These are phyloP conservation scores for Tretioscincus oriximinensis DNA, from an alignment of 2,113 vertebrate species.

Conservation along the genomic window DNA sequence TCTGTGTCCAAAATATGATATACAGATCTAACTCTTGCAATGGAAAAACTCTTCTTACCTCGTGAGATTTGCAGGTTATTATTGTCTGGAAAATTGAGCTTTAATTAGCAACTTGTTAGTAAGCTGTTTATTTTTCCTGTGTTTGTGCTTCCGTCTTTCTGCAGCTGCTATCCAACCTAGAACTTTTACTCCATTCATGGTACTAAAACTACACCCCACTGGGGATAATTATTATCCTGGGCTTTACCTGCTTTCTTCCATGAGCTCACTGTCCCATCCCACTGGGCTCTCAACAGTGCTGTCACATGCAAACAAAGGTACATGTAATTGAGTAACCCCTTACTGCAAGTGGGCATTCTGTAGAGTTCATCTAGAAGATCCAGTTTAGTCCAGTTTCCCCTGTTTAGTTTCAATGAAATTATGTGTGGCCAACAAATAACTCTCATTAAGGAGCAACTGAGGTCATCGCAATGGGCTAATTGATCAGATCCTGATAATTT, in stretches of 20 bases:
- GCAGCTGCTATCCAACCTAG: conserved; percentile 6
- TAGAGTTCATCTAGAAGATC: neutral
- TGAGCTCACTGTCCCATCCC: conserved; percentile 28
- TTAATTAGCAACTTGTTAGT: conserved; percentile 36
- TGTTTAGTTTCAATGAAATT: neutral
- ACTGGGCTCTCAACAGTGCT: neutral
- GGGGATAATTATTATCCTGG: conserved; percentile 11
- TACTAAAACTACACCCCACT: conserved; percentile 9
- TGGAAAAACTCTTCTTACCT: conserved; percentile 30
- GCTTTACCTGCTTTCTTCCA: conserved; percentile 31
- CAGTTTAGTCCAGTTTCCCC: too few relatives aligned
- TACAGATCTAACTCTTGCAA: conserved; percentile 8
- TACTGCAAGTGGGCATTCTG: neutral
- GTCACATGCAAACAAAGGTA: conserved; percentile 5
- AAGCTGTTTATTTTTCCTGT: conserved; percentile 28
- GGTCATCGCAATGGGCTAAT: neutral
- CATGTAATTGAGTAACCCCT: neutral
- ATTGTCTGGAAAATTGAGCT: conserved; percentile 35
- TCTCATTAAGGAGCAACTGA: too few relatives aligned
- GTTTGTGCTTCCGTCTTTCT: neutral
- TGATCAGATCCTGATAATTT: neutral
- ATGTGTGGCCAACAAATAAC: too few relatives aligned
- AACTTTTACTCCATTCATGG: conserved; percentile 27
- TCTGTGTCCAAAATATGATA: neutral
- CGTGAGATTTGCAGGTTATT: conserved; percentile 23